Base-by-base conservation (phyloP, 2,888 invertebrate species). In the Tridacna gigas region DNA sequence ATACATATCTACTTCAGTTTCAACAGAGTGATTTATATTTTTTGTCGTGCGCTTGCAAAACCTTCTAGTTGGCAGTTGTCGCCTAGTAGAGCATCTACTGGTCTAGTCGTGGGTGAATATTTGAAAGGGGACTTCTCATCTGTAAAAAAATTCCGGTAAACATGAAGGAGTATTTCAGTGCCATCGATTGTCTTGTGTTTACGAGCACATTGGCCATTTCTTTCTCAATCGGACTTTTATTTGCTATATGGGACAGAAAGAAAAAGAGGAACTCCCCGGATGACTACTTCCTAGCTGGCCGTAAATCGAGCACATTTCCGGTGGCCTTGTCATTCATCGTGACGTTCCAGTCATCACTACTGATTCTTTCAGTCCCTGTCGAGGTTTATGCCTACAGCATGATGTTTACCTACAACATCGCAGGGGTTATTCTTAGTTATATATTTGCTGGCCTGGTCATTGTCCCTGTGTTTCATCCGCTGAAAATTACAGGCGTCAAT, bases 401-500 rank as follows among this genome's bases (percentile, higher is more conserved):
- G 63, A 63, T 51, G 26, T 67, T 67, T n/a, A n/a, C 37, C n/a
- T 67, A 67, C 37, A 67, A 67, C 45, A 45, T 67, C 18, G 67
- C 45, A 18, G 67, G 67, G 37, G 18, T 67, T 22, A 45, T 37
- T 15, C 67, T 67, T 11, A 67, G 67, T 45, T 67, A 67, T 73
- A 74, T 60, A 26, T 74, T 79, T 48, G 51, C 74, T 12, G 79
- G 56, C 9, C 25, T 79, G 3, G 65, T 79, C 13, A 66, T 79
- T 9, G 79, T 67, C 0, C 79, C 79, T 0, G 79, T 79, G 15
- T 79, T 79, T 28, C 51, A 79, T 60, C 74, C 74, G n/a, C 56
- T 83, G 69, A 73, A 65, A 28, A 65, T 83, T 25, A 83, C 83
- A n/a, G 76, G 79, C 56, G 76, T 79, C n/a, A 71, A 83, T 48